Conservation (phyloP, 1,140 invertebrate species). For the Lanistes nyassanus region DNA sequence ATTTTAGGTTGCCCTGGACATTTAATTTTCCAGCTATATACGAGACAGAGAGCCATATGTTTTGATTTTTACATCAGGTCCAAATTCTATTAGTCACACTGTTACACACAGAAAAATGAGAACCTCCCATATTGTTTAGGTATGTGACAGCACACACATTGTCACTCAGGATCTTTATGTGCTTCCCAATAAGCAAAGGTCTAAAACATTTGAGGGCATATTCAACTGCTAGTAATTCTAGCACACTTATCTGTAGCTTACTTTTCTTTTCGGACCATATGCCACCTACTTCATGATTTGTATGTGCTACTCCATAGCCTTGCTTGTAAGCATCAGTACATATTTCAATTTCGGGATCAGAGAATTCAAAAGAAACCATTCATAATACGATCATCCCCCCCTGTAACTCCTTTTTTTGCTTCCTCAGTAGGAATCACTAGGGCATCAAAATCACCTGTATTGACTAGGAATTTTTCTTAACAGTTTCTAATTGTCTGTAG, state of each 20-base stretch:
- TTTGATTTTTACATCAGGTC: neutral
- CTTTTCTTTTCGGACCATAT: neutral
- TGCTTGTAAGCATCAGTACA: neutral
- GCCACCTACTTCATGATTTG: neutral
- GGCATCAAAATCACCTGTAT: neutral
- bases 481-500: too few species aligned
- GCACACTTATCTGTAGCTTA: slow-evolving; percentile 1
- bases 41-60: neutral
- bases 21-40: neutral
- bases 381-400: neutral
- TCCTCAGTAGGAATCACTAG: neutral
- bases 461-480: neutral
- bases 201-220: slow-evolving; percentile 3
- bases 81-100: too few species aligned
- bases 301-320: neutral
- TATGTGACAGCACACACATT: slow-evolving; percentile 11
- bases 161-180: slow-evolving; percentile 7
- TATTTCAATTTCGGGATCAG: slow-evolving; percentile 1
- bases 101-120: neutral
- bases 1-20: neutral
- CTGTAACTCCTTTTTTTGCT: neutral
- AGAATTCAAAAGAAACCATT: too few species aligned
- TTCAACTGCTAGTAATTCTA: neutral
- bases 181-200: neutral
- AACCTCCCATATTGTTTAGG: slow-evolving; percentile 7